phyloP scores from a whole-genome alignment of 2,113 vertebrate genomes.

The Anhinga anhinga region DNA sequence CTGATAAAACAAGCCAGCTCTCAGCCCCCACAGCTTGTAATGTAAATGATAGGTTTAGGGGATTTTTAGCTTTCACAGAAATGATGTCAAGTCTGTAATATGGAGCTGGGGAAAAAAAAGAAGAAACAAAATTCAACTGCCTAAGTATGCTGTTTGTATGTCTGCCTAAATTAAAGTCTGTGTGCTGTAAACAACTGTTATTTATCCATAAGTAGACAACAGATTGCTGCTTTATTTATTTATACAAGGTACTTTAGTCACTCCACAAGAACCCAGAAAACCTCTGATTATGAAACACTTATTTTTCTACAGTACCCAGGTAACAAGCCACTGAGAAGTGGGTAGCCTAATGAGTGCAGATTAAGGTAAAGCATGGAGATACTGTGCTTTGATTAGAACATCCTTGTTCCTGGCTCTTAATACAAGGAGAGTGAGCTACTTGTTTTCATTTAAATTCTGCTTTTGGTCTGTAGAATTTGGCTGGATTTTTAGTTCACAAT shows the following conservation, averaged over 20 bases:
- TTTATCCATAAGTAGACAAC: background rate
- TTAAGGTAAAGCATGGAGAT: background rate
- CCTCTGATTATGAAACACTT: background rate
- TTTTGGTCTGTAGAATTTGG: background rate
- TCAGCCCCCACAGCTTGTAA: background rate
- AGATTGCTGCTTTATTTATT: constrained; percentile 3
- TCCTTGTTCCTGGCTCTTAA: background rate
- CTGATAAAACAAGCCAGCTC: background rate
- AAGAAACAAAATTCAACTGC: background rate
- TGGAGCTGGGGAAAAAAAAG: background rate
- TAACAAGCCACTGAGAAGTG: background rate
- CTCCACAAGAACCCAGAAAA: background rate
- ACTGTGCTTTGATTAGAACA: background rate
- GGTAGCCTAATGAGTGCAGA: background rate
- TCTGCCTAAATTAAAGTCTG: background rate
- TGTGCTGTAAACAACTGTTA: background rate
- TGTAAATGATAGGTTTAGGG: background rate
- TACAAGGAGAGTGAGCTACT: background rate
- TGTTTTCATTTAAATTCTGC: background rate
- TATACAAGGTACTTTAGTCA: background rate
- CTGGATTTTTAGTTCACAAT: background rate
- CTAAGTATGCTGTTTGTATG: background rate
- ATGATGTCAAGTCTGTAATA: background rate
- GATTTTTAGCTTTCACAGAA: background rate
- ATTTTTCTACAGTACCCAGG: background rate